These are phyloP conservation scores for Meteorus colon DNA, from an alignment of 2,888 invertebrate species.

Conservation along the genomic window DNA sequence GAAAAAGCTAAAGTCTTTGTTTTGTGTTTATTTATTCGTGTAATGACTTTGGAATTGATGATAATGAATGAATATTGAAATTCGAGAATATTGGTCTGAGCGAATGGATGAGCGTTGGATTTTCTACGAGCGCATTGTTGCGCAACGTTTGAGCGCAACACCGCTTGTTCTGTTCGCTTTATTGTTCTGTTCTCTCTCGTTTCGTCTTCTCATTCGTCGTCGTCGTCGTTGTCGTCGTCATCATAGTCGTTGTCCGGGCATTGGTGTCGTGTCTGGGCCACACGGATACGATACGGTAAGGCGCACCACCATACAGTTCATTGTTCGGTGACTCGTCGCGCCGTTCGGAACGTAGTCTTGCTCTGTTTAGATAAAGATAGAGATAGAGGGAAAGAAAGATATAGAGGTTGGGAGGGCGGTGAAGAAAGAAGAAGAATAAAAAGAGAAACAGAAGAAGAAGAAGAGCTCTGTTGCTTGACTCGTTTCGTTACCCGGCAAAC, in stretches of 20 bases:
- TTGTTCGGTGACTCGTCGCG: conserved; percentile 47
- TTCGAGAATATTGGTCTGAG: background rate
- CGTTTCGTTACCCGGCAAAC: conserved; percentile 46
- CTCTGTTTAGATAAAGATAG: conserved; percentile 42
- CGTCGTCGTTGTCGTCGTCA: conserved; percentile 9
- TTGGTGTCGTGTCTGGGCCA: conserved; percentile 31
- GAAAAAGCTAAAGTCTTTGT: background rate
- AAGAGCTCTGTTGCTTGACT: conserved; percentile 44
- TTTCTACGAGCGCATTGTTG: conserved; percentile 34
- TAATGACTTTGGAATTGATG: conserved; percentile 1
- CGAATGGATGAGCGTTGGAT: conserved; percentile 9
- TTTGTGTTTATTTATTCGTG: background rate
- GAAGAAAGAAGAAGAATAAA: conserved; percentile 14
- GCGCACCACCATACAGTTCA: conserved; percentile 48
- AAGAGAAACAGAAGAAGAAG: conserved; percentile 33
- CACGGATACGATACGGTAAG: conserved; percentile 36
- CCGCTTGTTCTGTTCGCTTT: conserved; percentile 36
- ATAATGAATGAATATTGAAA: conserved; percentile 51
- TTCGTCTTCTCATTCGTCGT: conserved; percentile 1
- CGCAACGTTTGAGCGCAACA: conserved; percentile 33
- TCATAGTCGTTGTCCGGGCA: background rate
- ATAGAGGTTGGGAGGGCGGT: background rate
- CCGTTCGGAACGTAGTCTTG: conserved; percentile 39
- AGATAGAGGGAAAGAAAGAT: background rate
- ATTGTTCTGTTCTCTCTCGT: conserved; percentile 24